Percentiles rank a stretch among this genome's conserved stretches.
phyloP scores from a whole-genome alignment of 2,113 vertebrate species.

The Ranitomeya variabilis region DNA sequence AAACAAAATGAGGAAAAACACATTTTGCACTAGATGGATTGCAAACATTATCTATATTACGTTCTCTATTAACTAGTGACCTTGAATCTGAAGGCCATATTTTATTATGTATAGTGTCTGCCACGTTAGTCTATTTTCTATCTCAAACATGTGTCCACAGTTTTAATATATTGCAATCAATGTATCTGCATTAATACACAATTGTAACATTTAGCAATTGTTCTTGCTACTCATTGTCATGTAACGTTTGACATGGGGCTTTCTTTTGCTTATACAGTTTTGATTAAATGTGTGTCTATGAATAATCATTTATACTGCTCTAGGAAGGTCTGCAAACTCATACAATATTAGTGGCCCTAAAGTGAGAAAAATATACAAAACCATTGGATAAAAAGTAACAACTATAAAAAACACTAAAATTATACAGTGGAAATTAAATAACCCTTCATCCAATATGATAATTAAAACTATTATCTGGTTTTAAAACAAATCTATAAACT shows the following conservation, averaged over 20 bases:
- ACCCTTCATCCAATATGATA: neutral
- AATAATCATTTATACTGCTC: constrained; percentile 13
- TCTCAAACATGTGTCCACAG: neutral
- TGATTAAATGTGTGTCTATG: constrained; percentile 36
- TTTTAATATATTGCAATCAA: constrained; percentile 12
- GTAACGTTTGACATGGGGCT: constrained; percentile 26
- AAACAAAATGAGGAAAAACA: constrained; percentile 13
- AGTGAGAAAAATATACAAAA: constrained; percentile 2
- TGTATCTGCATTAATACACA: constrained; percentile 15
- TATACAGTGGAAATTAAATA: neutral
- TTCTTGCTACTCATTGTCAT: constrained; percentile 7
- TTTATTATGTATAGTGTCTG: constrained; percentile 15
- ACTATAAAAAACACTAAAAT: neutral
- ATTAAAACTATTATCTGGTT: neutral
- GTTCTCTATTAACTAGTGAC: constrained; percentile 16
- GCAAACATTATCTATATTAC: constrained; percentile 8
- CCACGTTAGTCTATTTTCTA: constrained; percentile 17
- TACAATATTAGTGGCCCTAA: neutral
- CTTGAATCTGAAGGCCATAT: constrained; percentile 25
- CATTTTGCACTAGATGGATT: constrained; percentile 9
- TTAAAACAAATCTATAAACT: too few relatives aligned
- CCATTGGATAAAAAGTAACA: too few relatives aligned
- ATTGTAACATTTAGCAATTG: constrained; percentile 32
- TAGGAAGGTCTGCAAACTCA: neutral
- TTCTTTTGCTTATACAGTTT: constrained; percentile 18